Evolutionary conservation across 2,888 invertebrate species (phyloP), one percentile per base, ranked within the genome.

Genomic region (Drosophila putrida): DNA sequence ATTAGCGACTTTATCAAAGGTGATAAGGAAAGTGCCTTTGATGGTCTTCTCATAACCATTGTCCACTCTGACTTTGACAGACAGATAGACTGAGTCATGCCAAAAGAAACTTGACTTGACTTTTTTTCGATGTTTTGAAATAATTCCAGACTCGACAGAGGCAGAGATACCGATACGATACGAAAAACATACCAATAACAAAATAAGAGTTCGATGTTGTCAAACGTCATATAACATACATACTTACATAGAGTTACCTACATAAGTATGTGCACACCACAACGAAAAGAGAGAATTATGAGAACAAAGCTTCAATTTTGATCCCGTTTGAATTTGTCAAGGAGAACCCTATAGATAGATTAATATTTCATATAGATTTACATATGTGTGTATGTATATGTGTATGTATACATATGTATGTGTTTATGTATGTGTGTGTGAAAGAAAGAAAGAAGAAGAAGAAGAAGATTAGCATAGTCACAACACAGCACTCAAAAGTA

Each of bases 1-100:
- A 77, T 66, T 54, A 75, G 76, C 76, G 65, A 64, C 71, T 75
- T 77, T 77, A 62, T 67, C 50, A 66, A 72, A 63, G 75, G 73
- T 78, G 74, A 75, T 73, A 75, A 63, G 60, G 68, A 73, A 73
- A 75, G 78, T 75, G 75, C 75, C 75, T 75, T 75, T 78, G 74
- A 75, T 75, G 74, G 68, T 59, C 68, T 57, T 67, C 57, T 72
- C 51, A 49, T 50, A 67, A 54, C 78, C 75, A 75, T 72, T 61
- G 67, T 71, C 65, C 57, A 63, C 54, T 62, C 67, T 58, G 63
- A 59, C 73, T 53, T 55, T 61, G 57, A 27, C 27, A 31, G 36
- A 38, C 35, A 55, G 54, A 43, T 41, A 38, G 61, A 44, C 66
- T 36, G 46, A 20, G 28, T 53, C 15, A 41, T 41, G 41, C 53